Percentiles rank a stretch among this genome's conserved stretches.
Evolutionary conservation across 2,888 invertebrate genomes (phyloP).

Genomic region (Netelia virgata): DNA sequence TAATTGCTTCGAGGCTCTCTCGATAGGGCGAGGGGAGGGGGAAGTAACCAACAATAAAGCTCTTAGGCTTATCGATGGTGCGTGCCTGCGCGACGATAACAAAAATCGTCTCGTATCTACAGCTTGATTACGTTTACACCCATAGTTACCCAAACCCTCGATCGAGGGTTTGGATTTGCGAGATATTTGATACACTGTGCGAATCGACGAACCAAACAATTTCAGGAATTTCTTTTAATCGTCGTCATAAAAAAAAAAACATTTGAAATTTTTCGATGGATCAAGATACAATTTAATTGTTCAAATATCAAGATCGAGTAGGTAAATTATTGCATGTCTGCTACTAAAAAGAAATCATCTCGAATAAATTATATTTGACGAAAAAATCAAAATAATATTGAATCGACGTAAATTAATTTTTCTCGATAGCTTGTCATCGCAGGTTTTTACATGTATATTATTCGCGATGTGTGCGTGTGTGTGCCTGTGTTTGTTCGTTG

Average conservation of each 20-base stretch:
- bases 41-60: conserved; percentile 71
- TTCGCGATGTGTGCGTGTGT: not conserved
- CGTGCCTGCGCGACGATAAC: conserved; percentile 74
- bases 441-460: conserved; percentile 10
- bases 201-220: not conserved
- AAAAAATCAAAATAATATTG: too few relatives aligned
- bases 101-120: conserved; percentile 68
- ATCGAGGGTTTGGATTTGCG: too few relatives aligned
- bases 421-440: conserved; percentile 43
- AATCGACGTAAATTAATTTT: not conserved
- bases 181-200: conserved; percentile 19
- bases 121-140: conserved; percentile 21
- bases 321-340: too few relatives aligned
- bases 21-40: conserved; percentile 1
- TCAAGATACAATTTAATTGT: too few relatives aligned
- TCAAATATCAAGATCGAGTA: too few relatives aligned
- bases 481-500: not conserved
- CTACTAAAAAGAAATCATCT: too few relatives aligned
- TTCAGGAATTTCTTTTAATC: not conserved
- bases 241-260: not conserved
- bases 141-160: not conserved
- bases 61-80: conserved; percentile 76
- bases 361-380: too few relatives aligned
- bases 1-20: conserved; percentile 73
- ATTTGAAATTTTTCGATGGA: too few relatives aligned